Evolutionary conservation across 2,888 invertebrate species (phyloP).

Genomic region (Imbricaverruca yamaguchii): DNA sequence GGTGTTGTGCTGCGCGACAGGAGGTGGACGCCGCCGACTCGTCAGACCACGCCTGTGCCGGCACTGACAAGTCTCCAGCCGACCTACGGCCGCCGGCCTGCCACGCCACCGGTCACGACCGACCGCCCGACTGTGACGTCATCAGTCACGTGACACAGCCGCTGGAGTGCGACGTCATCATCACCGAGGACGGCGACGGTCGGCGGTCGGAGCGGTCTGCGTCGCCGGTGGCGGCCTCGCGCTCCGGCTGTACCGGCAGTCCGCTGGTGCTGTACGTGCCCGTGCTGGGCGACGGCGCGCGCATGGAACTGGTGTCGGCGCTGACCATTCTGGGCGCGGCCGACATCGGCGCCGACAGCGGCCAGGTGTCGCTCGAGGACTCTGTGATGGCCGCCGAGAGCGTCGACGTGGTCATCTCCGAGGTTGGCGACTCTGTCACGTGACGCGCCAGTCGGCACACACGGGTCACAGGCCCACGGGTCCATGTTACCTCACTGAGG

Average conservation of each 20-base stretch:
- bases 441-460: background rate
- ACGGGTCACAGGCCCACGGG: too few relatives aligned
- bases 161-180: slow-evolving; percentile 15
- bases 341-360: background rate
- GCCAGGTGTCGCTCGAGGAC: background rate
- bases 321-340: slow-evolving; percentile 8
- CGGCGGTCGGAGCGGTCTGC: background rate
- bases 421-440: background rate
- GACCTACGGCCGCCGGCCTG: too few relatives aligned
- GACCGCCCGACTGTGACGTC: background rate
- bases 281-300: background rate
- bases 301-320: slow-evolving; percentile 11
- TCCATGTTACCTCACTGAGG: too few relatives aligned
- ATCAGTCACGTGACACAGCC: background rate
- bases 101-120: background rate
- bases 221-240: background rate
- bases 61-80: too few relatives aligned
- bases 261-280: slow-evolving; percentile 5
- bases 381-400: background rate
- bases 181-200: slow-evolving; percentile 1
- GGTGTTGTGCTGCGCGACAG: background rate
- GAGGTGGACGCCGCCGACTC: background rate
- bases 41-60: background rate
- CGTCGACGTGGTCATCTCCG: background rate
- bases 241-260: background rate